Conservation (phyloP, 35 echinoderm and acorn worm species). For the Holothuria glaberrima region DNA sequence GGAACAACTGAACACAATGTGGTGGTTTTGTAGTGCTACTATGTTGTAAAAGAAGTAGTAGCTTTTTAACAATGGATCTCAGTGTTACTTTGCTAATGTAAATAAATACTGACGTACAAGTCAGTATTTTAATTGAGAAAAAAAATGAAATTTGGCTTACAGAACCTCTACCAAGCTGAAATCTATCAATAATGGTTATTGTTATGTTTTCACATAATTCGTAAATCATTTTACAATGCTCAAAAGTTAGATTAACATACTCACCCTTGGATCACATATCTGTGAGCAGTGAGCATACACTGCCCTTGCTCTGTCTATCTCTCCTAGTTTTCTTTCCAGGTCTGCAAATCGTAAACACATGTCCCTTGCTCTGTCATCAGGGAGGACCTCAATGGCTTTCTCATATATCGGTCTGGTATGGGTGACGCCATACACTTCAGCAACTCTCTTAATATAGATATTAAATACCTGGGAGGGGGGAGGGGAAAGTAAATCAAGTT, state of each 20-base stretch:
- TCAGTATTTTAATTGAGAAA: too few relatives aligned
- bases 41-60: too few relatives aligned
- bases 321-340: constrained; percentile 94
- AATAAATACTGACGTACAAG: too few relatives aligned
- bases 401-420: constrained; percentile 97
- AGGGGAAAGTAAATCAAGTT: too few relatives aligned
- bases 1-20: too few relatives aligned
- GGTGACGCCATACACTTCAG: constrained; percentile 95
- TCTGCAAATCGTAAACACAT: constrained; percentile 96
- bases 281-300: constrained; percentile 96
- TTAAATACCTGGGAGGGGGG: constrained; percentile 75
- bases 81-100: too few relatives aligned
- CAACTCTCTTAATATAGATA: constrained; percentile 97
- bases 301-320: constrained; percentile 96
- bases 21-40: too few relatives aligned
- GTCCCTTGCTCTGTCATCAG: constrained; percentile 75
- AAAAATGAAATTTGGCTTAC: background rate
- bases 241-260: background rate
- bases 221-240: too few relatives aligned
- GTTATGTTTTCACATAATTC: too few relatives aligned
- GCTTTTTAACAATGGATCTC: too few relatives aligned
- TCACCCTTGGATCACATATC: constrained; percentile 97
- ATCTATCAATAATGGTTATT: too few relatives aligned
- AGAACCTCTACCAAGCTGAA: background rate
- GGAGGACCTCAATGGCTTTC: constrained; percentile 89